phyloP scores from a whole-genome alignment of 2,113 vertebrate species.

The Alces alces region DNA sequence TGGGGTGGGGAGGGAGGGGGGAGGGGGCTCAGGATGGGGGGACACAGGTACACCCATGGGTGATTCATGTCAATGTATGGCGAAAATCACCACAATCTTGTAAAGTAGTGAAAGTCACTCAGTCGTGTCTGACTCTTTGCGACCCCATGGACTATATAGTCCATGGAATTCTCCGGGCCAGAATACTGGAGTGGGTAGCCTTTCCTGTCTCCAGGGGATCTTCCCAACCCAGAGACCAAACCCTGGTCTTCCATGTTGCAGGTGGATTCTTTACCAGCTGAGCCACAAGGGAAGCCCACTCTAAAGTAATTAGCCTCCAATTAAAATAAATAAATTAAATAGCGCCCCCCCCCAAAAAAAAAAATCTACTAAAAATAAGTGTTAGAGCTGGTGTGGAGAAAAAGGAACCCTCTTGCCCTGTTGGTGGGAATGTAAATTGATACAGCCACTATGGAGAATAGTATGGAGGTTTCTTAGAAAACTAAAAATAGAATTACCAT shows the following conservation, averaged over 20 bases:
- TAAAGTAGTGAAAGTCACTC: background rate
- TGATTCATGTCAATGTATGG: background rate
- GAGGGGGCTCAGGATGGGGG: background rate
- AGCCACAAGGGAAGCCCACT: background rate
- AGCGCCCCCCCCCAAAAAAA: accelerated
- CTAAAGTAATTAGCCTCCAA: background rate
- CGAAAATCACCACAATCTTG: background rate
- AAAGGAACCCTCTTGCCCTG: background rate
- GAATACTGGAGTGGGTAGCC: background rate
- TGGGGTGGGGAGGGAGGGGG: background rate
- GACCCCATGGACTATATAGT: background rate
- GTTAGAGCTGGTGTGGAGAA: background rate
- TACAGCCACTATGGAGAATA: background rate
- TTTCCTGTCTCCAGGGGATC: background rate
- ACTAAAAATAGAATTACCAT: background rate
- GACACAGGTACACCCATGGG: background rate
- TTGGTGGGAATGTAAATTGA: background rate
- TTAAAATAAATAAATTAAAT: background rate
- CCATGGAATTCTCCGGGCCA: background rate
- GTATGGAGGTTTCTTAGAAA: background rate
- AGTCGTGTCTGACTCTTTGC: background rate
- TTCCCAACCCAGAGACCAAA: background rate
- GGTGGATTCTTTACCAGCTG: background rate
- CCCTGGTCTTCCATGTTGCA: background rate
- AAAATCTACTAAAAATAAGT: background rate